phyloP scores from a whole-genome alignment of 2,797 vertebrate genomes.

The Aulostomus chinensis region DNA sequence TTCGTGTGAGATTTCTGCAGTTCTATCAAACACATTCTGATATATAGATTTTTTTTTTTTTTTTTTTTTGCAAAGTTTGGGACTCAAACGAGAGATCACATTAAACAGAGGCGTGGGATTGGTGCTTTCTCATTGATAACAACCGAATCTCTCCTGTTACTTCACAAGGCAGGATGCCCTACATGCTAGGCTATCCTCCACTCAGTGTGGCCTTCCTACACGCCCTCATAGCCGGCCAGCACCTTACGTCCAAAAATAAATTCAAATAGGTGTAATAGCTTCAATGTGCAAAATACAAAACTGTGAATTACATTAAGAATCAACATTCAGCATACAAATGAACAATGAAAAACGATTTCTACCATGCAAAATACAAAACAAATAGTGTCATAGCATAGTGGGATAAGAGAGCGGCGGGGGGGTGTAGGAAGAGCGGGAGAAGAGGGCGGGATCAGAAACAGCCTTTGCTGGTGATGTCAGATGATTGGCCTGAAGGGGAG shows the following conservation, averaged over 20 bases:
- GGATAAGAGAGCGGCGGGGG: slow-evolving; percentile 8
- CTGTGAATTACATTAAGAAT: slow-evolving; percentile 86
- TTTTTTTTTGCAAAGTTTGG: slow-evolving; percentile 20
- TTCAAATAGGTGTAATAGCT: slow-evolving; percentile 79
- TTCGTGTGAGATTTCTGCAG: slow-evolving; percentile 17
- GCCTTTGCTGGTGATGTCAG: slow-evolving; percentile 87
- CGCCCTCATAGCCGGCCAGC: slow-evolving; percentile 69
- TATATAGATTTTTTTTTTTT: slow-evolving; percentile 26
- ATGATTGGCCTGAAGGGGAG: slow-evolving; percentile 63
- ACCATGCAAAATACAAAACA: slow-evolving; percentile 85
- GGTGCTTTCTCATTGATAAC: no score
- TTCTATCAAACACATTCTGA: slow-evolving; percentile 36
- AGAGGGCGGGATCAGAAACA: slow-evolving; percentile 21
- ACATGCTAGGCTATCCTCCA: slow-evolving; percentile 35
- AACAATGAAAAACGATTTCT: slow-evolving; percentile 73
- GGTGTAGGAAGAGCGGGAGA: not conserved
- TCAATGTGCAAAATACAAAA: slow-evolving; percentile 99
- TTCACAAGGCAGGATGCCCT: slow-evolving; percentile 16
- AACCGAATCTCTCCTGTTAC: slow-evolving; percentile 4
- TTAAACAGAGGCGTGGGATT: slow-evolving; percentile 6
- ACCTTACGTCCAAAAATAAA: slow-evolving; percentile 83
- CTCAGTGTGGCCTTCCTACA: slow-evolving; percentile 11
- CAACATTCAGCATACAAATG: slow-evolving; percentile 82
- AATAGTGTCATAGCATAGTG: slow-evolving; percentile 68
- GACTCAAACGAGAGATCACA: not conserved